Evolutionary conservation across 2,888 invertebrate species (phyloP), one percentile per base, ranked within the genome.

Genomic region (Raillietiella orientalis): DNA sequence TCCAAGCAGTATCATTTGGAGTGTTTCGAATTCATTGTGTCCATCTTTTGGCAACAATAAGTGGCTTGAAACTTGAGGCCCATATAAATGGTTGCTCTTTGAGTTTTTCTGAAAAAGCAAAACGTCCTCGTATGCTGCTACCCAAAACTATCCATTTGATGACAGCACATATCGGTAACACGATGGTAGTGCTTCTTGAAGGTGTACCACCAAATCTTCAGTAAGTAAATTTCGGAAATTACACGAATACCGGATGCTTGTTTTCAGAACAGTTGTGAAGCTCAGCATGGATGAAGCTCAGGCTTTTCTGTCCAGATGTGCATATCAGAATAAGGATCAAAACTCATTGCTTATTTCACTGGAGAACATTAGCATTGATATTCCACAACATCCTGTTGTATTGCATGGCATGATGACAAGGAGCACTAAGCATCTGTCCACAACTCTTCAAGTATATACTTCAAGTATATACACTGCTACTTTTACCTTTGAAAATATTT

Each of bases 391-490:
- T 52, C 93, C 93, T 0, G 84, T 90, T 1, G 84, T 77, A 5
- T 52, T 96, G 36, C 93, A 96, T 48, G 90, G 87, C 26, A 90
- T 96, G 70, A 84, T 96, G 62, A 79, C 79, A 0, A 58, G 90
- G 35, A 77, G 82, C 33, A 77, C 79, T 32, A 67, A 79, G 34
- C 77, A 87, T 41, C 53, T 90, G 23, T 82, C 82, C 5, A 71
- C 71, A 9, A 90, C 87, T 0, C 49, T 90, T 27, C 84, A 84
- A 53, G 71, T 61, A 36, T n/a, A n/a, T n/a, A n/a, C n/a, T n/a
- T n/a, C n/a, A n/a, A n/a, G n/a, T n/a, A n/a, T n/a, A n/a, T n/a
- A n/a, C n/a, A n/a, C n/a, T n/a, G n/a, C n/a, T n/a, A n/a, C n/a
- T n/a, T n/a, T n/a, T n/a, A n/a, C n/a, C n/a, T n/a, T n/a, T n/a